Conservation (phyloP, 2,797 vertebrate species). For the Sparidentex hasta region DNA sequence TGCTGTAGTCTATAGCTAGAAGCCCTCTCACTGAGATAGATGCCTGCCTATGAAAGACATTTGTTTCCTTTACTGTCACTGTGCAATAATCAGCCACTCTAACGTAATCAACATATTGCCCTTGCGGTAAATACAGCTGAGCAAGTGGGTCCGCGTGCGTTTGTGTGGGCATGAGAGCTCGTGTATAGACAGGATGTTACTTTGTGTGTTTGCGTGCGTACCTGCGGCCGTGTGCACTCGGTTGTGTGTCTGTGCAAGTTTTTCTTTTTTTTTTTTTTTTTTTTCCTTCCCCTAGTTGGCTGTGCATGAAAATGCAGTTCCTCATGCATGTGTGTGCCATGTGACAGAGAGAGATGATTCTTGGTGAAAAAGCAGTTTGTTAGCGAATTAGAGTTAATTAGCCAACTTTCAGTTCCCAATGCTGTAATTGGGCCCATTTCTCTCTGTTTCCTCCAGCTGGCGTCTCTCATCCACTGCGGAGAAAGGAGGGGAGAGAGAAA, state of each 20-base stretch:
- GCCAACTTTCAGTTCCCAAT: constrained; percentile 87
- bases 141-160: constrained; percentile 73
- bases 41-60: constrained; percentile 84
- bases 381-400: constrained; percentile 90
- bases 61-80: constrained; percentile 86
- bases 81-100: constrained; percentile 87
- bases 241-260: constrained; percentile 22
- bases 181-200: constrained; percentile 27
- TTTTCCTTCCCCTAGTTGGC: constrained; percentile 38
- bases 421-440: constrained; percentile 89
- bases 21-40: constrained; percentile 81
- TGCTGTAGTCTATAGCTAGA: constrained; percentile 75
- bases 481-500: constrained; percentile 58
- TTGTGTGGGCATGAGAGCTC: constrained; percentile 62
- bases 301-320: constrained; percentile 38
- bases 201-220: constrained; percentile 39
- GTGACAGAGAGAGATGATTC: constrained; percentile 84
- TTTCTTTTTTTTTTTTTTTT: constrained; percentile 9
- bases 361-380: constrained; percentile 87
- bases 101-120: constrained; percentile 87
- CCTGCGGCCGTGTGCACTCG: constrained; percentile 46
- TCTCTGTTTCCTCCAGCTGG: constrained; percentile 89
- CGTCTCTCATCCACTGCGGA: constrained; percentile 79
- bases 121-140: constrained; percentile 87
- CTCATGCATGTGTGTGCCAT: constrained; percentile 67